Conservation (phyloP, 2,113 vertebrate genomes). For the Origma solitaria region DNA sequence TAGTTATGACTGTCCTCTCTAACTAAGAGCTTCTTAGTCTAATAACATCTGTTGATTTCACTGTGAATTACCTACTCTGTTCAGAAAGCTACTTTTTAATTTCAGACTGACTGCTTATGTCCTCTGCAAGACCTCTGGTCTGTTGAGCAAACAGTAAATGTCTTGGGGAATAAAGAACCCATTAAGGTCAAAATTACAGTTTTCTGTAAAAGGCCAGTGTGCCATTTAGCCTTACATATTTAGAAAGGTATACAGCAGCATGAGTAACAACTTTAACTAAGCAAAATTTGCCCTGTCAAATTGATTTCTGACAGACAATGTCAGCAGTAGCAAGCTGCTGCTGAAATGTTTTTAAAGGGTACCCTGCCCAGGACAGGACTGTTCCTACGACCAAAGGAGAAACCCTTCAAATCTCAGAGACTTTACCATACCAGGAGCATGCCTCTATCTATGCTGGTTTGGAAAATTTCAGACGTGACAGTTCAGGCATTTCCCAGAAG, state of each 20-base stretch:
- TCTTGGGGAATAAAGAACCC: background rate
- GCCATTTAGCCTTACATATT: background rate
- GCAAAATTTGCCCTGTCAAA: background rate
- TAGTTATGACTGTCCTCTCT: background rate
- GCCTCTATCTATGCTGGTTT: background rate
- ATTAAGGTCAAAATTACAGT: background rate
- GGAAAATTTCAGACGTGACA: background rate
- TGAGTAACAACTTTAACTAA: background rate
- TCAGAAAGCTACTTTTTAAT: slow-evolving; percentile 1
- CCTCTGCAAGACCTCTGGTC: background rate
- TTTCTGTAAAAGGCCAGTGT: slow-evolving; percentile 14
- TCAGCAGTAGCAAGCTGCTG: background rate
- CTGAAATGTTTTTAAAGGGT: background rate
- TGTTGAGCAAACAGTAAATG: background rate
- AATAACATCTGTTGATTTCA: background rate
- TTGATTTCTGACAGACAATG: background rate
- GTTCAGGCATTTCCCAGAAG: background rate
- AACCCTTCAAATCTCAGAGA: background rate
- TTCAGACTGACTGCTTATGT: background rate
- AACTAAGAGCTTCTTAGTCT: background rate
- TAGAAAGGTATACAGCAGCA: background rate
- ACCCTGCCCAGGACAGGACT: background rate
- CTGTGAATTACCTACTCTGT: background rate
- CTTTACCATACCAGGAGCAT: background rate
- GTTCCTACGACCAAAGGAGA: background rate